Percentiles rank a stretch among this genome's conserved stretches.
Conservation (phyloP, 2,113 vertebrate genomes). For the Aegotheles bennettii region DNA sequence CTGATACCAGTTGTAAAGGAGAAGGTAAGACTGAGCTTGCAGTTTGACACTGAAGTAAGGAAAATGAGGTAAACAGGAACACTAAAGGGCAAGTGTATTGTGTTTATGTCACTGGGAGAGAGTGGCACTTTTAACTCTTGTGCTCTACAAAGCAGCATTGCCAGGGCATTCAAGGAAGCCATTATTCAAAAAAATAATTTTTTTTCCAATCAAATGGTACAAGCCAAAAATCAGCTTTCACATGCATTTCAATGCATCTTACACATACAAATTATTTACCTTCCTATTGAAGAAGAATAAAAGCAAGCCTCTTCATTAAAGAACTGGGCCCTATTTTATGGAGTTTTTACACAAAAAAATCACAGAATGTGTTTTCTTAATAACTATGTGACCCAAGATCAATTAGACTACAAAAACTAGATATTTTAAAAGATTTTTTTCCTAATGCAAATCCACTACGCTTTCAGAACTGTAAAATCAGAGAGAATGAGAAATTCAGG, state of each 20-base stretch:
- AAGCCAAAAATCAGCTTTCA: not conserved
- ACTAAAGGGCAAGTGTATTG: not conserved
- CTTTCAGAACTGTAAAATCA: not conserved
- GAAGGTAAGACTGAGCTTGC: not conserved
- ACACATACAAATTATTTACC: not conserved
- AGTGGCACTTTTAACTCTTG: not conserved
- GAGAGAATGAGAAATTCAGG: not conserved
- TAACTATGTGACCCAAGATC: not conserved
- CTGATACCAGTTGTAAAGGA: not conserved
- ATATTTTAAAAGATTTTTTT: not conserved
- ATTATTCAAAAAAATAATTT: not conserved
- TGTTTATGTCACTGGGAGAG: not conserved
- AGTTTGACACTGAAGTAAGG: not conserved
- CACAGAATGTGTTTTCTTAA: not conserved
- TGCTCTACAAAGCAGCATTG: not conserved
- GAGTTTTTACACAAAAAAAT: not conserved
- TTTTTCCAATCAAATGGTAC: not conserved
- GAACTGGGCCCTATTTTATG: not conserved
- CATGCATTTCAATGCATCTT: not conserved
- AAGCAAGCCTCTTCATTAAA: not conserved
- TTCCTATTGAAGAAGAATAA: not conserved
- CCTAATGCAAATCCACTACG: not conserved
- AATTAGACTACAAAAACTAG: not conserved
- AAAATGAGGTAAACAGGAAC: not conserved
- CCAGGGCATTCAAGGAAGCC: not conserved